phyloP scores from a whole-genome alignment of 2,797 vertebrate species.

The Heterohyrax brucei region DNA sequence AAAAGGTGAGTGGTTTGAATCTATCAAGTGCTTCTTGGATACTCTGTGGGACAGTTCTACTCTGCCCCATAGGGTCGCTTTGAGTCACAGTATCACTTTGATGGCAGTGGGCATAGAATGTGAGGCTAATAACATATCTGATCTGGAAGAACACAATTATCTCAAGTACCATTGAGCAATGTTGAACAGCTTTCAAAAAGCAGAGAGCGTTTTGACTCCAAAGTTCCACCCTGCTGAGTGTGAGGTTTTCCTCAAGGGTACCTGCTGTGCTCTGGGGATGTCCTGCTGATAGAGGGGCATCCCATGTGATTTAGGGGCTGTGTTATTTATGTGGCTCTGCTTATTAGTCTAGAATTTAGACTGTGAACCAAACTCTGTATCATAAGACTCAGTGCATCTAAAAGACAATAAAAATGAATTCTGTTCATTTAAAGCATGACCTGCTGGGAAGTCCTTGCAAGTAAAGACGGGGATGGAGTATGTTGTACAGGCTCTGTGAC shows the following conservation, averaged over 20 bases:
- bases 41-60: too few species aligned
- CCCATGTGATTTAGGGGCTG: accelerated
- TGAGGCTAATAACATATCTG: too few species aligned
- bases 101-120: not conserved
- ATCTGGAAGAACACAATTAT: not conserved
- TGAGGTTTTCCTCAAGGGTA: not conserved
- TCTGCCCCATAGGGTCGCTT: too few species aligned
- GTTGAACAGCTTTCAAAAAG: not conserved
- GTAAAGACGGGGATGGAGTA: not conserved
- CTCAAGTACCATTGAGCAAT: not conserved
- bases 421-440: not conserved
- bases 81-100: too few species aligned
- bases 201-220: not conserved
- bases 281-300: not conserved
- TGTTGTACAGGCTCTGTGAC: not conserved
- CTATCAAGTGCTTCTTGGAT: too few species aligned
- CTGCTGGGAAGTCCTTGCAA: not conserved
- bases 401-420: not conserved
- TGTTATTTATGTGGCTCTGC: not conserved
- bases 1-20: too few species aligned
- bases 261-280: not conserved
- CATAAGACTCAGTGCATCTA: too few species aligned
- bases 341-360: not conserved
- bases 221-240: too few species aligned
- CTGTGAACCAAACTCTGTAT: not conserved